A percentile compares a stretch with the other conserved stretches of the same genome.
phyloP scores from a whole-genome alignment of 2,113 vertebrate species.

The Psammodynastes pulverulentus region DNA sequence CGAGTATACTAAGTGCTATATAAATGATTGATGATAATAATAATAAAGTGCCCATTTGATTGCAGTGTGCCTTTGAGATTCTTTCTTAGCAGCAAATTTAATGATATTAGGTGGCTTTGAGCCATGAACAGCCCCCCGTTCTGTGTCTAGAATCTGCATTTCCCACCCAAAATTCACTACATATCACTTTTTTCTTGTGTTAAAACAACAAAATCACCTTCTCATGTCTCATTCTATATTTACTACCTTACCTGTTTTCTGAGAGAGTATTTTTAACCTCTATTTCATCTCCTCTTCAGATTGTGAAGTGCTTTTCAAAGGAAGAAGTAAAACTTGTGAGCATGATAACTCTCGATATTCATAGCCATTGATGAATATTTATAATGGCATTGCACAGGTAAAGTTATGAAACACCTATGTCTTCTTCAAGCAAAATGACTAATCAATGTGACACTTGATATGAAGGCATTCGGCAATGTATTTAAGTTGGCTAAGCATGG shows the following conservation, averaged over 20 bases:
- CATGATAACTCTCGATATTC: background rate
- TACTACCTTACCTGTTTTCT: conserved; percentile 13
- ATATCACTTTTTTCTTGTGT: background rate
- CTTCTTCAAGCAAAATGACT: background rate
- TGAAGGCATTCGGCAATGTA: background rate
- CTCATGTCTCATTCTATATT: background rate
- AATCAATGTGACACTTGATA: background rate
- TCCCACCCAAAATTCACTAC: background rate
- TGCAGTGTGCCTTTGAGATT: background rate
- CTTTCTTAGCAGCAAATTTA: background rate
- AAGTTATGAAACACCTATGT: background rate
- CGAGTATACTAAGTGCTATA: background rate
- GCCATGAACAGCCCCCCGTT: background rate
- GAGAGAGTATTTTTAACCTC: conserved; percentile 32
- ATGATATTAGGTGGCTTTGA: background rate
- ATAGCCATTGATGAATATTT: background rate
- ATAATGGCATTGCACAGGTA: background rate
- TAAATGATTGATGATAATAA: background rate
- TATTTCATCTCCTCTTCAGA: background rate
- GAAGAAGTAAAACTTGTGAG: conserved; percentile 55
- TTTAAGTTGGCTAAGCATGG: background rate
- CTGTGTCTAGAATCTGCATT: background rate
- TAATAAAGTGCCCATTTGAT: background rate
- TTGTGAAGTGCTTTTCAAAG: conserved; percentile 37
- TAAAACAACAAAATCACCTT: background rate